phyloP scores from a whole-genome alignment of 2,888 invertebrate species.

The Xestia xanthographa region DNA sequence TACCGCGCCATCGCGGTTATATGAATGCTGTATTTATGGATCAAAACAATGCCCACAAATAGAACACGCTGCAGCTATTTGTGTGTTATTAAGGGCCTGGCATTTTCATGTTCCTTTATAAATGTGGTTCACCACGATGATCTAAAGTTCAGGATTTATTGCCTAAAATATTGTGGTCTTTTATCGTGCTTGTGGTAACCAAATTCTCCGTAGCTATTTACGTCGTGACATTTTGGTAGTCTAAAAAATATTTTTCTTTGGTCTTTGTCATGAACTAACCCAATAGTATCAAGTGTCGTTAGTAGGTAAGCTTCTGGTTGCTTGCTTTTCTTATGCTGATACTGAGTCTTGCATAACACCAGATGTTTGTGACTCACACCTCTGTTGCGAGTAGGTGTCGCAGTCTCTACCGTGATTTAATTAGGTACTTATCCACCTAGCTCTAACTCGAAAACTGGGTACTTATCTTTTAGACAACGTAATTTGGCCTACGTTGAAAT shows the following conservation, averaged over 20 bases:
- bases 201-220: conserved; percentile 3
- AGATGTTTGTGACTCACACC: conserved; percentile 84
- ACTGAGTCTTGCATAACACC: conserved; percentile 75
- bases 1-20: conserved; percentile 61
- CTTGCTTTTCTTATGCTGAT: conserved; percentile 47
- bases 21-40: conserved; percentile 70
- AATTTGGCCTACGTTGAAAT: conserved; percentile 4
- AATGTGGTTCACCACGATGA: conserved; percentile 48
- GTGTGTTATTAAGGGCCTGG: conserved; percentile 68
- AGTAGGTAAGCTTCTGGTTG: conserved; percentile 35
- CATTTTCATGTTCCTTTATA: conserved; percentile 67
- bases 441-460: conserved; percentile 1
- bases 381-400: conserved; percentile 77
- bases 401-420: conserved; percentile 71
- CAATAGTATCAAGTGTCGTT: conserved; percentile 23
- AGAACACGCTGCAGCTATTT: conserved; percentile 67
- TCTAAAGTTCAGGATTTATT: conserved; percentile 54
- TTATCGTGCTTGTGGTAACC: conserved; percentile 3
- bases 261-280: background rate
- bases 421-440: conserved; percentile 65
- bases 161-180: conserved; percentile 34
- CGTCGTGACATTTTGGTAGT: conserved; percentile 11
- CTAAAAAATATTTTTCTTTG: conserved; percentile 9
- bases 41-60: conserved; percentile 74
- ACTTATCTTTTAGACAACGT: background rate